A percentile compares a stretch with the other conserved stretches of the same genome.
Conservation (phyloP, 2,888 invertebrate genomes). For the Neoascia interrupta region DNA sequence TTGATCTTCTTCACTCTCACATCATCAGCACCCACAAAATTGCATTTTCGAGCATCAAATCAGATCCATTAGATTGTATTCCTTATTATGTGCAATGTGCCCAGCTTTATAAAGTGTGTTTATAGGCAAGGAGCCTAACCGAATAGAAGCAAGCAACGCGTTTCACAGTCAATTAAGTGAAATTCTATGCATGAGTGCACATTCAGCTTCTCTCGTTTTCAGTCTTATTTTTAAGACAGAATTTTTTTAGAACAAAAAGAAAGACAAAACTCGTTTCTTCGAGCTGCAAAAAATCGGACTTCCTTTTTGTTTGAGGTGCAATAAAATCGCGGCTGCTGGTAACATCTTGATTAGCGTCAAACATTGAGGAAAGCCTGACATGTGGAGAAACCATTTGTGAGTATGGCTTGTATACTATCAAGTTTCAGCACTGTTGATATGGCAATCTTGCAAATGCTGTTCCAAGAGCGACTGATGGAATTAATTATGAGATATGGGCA, state of each 20-base stretch:
- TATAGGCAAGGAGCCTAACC: no score
- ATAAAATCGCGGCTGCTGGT: no score
- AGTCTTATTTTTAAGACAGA: no score
- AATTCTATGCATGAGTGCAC: slow-evolving; percentile 54
- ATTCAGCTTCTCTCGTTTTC: slow-evolving; percentile 27
- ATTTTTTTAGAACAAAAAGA: no score
- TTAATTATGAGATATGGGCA: no score
- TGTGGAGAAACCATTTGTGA: slow-evolving; percentile 19
- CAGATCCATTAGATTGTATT: slow-evolving; percentile 17
- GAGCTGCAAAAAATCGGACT: no score
- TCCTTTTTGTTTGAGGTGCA: no score
- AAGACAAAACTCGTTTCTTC: no score
- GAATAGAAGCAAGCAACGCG: slow-evolving; percentile 36
- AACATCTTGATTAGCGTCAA: no score
- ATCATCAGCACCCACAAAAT: slow-evolving; percentile 19
- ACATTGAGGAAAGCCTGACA: not conserved
- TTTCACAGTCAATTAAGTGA: slow-evolving; percentile 57
- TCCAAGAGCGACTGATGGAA: not conserved
- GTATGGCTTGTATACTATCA: no score
- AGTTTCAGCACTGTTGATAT: slow-evolving; percentile 19
- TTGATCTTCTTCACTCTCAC: not conserved
- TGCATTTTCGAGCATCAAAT: slow-evolving; percentile 26
- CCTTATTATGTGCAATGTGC: not conserved
- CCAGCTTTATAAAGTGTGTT: no score
- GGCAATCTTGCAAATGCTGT: slow-evolving; percentile 1